A percentile compares a stretch with the other conserved stretches of the same genome.
phyloP scores from a whole-genome alignment of 2,113 vertebrate species.

The Panthera tigris region DNA sequence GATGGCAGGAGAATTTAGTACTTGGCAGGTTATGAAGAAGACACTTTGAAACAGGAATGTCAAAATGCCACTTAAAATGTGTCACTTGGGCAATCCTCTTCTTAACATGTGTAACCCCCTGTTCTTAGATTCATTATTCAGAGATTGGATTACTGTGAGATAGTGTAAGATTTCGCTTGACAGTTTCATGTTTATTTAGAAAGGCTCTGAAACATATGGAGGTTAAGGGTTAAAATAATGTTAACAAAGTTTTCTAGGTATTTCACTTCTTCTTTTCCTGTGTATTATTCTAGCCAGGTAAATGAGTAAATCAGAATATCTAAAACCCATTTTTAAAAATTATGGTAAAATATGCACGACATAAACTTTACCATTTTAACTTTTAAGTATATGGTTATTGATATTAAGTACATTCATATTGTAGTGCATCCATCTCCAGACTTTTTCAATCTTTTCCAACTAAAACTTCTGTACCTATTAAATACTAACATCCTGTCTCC shows the following conservation, averaged over 20 bases:
- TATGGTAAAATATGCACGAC: neutral
- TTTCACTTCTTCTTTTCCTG: neutral
- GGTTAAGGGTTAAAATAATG: constrained; percentile 33
- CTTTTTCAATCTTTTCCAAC: neutral
- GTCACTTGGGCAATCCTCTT: neutral
- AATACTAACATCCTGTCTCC: neutral
- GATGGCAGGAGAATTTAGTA: neutral
- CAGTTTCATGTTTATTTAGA: neutral
- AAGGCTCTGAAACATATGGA: constrained; percentile 10
- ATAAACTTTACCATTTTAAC: neutral
- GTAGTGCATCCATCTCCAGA: neutral
- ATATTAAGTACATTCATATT: neutral
- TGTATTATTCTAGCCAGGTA: neutral
- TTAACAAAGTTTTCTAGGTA: constrained; percentile 2
- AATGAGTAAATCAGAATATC: constrained; percentile 9
- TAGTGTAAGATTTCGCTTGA: neutral
- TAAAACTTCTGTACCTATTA: neutral
- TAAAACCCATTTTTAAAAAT: neutral
- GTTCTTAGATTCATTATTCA: neutral
- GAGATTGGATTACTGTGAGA: neutral
- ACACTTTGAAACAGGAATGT: neutral
- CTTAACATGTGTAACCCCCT: neutral
- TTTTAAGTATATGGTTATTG: neutral
- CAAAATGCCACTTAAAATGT: neutral
- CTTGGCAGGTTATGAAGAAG: neutral